Evolutionary conservation across 1,140 invertebrate genomes (phyloP).

Genomic region (Drosophila hydei): DNA sequence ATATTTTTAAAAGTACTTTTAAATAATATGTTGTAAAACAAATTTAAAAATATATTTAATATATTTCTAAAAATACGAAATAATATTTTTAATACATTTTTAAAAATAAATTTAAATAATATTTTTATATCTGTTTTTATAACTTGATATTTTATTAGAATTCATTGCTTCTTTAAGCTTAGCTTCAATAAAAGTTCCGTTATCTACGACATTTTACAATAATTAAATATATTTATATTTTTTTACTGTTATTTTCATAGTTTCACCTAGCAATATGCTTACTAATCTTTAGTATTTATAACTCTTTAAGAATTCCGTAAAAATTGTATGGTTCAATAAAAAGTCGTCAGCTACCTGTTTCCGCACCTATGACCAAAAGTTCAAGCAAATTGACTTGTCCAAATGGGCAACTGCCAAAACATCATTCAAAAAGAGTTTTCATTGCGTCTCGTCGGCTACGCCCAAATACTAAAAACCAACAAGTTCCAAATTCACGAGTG

Average conservation of each 20-base stretch:
- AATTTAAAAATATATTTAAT: too few species aligned
- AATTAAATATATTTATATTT: too few species aligned
- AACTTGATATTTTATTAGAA: too few species aligned
- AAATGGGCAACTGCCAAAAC: slow-evolving; percentile 19
- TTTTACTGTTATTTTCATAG: too few species aligned
- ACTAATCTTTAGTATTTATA: not conserved
- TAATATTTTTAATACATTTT: too few species aligned
- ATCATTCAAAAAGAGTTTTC: slow-evolving; percentile 25
- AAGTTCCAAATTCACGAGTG: slow-evolving; percentile 19
- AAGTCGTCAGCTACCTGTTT: slow-evolving; percentile 2
- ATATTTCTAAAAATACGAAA: too few species aligned
- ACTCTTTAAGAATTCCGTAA: not conserved
- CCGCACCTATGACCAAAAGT: slow-evolving; percentile 16
- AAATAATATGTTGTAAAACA: too few species aligned
- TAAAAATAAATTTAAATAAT: not conserved
- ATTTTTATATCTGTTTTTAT: too few species aligned
- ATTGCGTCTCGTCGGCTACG: slow-evolving; percentile 18
- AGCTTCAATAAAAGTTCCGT: too few species aligned
- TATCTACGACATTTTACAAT: too few species aligned
- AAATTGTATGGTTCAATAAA: not conserved
- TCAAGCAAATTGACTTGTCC: slow-evolving; percentile 9
- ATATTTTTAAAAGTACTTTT: too few species aligned
- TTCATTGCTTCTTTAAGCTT: too few species aligned
- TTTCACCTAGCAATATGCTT: not conserved
- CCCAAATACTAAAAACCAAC: slow-evolving; percentile 26